A percentile compares a stretch with the other conserved stretches of the same genome.
These are phyloP conservation scores for Elaphurus davidianus DNA, from an alignment of 2,113 vertebrate species.

Conservation along the genomic window DNA sequence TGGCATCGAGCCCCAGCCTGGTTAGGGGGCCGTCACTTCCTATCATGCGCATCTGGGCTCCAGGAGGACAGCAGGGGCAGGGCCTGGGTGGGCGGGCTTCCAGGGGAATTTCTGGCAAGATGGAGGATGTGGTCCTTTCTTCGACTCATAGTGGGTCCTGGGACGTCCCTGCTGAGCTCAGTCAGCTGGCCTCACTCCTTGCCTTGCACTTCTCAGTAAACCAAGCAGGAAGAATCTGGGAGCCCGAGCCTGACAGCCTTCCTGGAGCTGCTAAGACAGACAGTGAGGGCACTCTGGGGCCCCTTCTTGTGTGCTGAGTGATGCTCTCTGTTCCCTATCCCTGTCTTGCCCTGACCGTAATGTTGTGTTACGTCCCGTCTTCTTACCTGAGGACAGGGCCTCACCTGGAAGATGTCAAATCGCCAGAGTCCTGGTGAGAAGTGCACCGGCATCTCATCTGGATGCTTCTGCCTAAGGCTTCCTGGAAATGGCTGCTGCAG, in stretches of 20 bases:
- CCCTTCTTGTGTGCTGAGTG: fast-evolving
- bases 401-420: neutral
- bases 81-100: fast-evolving
- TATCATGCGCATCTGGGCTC: fast-evolving
- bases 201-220: too few species aligned
- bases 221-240: neutral
- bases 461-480: neutral
- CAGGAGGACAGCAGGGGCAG: fast-evolving
- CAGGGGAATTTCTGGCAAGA: fast-evolving
- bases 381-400: neutral
- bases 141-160: fast-evolving
- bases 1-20: fast-evolving
- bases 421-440: neutral
- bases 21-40: neutral
- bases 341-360: neutral
- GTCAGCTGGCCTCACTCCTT: fast-evolving
- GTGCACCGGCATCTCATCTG: neutral
- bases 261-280: neutral
- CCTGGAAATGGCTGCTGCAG: neutral
- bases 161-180: neutral
- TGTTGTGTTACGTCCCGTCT: fast-evolving
- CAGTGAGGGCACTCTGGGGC: neutral
- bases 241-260: neutral
- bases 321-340: neutral
- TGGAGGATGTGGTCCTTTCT: fast-evolving